These are phyloP conservation scores for Papilio aristodemus DNA, from an alignment of 1,140 invertebrate genomes.

Conservation along the genomic window DNA sequence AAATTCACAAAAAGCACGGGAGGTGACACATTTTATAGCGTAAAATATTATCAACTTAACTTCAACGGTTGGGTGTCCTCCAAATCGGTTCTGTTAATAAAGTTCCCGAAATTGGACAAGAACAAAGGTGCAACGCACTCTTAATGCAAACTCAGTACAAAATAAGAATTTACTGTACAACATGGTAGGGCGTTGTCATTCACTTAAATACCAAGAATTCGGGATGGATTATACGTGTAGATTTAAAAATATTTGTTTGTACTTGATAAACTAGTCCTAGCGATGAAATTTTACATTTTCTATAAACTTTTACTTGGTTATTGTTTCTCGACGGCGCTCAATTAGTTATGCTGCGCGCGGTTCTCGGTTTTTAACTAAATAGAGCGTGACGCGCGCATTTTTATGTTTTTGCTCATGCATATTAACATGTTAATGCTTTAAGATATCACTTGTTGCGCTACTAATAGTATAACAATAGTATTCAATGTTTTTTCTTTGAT, in stretches of 20 bases:
- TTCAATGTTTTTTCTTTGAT: not conserved
- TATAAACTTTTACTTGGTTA: not conserved
- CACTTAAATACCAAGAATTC: not conserved
- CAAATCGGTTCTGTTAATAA: conserved; percentile 26
- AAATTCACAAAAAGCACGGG: conserved; percentile 14
- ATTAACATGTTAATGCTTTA: conserved; percentile 6
- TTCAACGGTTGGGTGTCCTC: conserved; percentile 15
- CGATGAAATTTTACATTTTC: not conserved
- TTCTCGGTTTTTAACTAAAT: conserved; percentile 31
- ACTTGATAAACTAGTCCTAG: not conserved
- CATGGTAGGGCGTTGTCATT: not conserved
- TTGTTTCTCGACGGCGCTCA: conserved; percentile 12
- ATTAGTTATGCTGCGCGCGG: conserved; percentile 27
- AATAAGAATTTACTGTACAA: not conserved
- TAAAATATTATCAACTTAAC: conserved; percentile 21
- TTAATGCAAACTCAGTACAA: not conserved
- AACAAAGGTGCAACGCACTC: conserved; percentile 25
- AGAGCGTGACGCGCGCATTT: conserved; percentile 27
- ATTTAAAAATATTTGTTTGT: too few species aligned
- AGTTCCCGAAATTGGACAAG: conserved; percentile 27
- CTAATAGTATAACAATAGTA: not conserved
- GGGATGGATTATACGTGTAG: too few species aligned
- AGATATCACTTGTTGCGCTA: not conserved
- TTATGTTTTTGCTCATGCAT: conserved; percentile 25
- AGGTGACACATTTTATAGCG: not conserved